Evolutionary conservation across 2,113 vertebrate species (phyloP).

Genomic region (Clarias macrocephalus): DNA sequence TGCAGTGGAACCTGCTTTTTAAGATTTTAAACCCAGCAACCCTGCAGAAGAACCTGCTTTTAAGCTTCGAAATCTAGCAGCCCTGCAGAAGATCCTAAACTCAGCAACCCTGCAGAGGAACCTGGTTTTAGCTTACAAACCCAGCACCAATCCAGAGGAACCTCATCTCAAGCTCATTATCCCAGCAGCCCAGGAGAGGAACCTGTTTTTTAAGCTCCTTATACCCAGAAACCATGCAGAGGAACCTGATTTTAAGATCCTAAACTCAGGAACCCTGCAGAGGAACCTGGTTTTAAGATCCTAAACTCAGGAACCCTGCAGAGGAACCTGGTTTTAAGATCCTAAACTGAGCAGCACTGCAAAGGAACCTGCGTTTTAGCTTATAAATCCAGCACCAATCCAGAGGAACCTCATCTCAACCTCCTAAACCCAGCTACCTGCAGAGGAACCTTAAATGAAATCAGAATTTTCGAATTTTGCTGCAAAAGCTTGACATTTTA

Average conservation of each 20-base stretch:
- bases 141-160: background rate
- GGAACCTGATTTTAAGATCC: background rate
- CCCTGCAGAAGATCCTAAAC: background rate
- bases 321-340: background rate
- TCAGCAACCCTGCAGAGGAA: background rate
- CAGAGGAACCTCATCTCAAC: background rate
- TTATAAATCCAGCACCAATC: background rate
- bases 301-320: background rate
- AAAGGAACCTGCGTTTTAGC: background rate
- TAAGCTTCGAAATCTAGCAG: background rate
- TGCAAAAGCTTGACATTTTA: background rate
- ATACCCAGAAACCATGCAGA: no score
- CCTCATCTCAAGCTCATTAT: background rate
- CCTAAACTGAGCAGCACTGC: background rate
- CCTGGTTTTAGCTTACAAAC: background rate
- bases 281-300: background rate
- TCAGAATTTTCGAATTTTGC: background rate
- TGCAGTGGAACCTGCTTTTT: background rate
- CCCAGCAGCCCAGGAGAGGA: background rate
- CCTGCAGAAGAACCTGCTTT: background rate
- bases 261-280: background rate
- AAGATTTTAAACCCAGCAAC: background rate
- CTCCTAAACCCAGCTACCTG: background rate
- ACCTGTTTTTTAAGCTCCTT: no score
- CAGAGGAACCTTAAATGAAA: background rate